These are phyloP conservation scores for Calliopum simillimum DNA, from an alignment of 2,888 invertebrate genomes.

Conservation along the genomic window DNA sequence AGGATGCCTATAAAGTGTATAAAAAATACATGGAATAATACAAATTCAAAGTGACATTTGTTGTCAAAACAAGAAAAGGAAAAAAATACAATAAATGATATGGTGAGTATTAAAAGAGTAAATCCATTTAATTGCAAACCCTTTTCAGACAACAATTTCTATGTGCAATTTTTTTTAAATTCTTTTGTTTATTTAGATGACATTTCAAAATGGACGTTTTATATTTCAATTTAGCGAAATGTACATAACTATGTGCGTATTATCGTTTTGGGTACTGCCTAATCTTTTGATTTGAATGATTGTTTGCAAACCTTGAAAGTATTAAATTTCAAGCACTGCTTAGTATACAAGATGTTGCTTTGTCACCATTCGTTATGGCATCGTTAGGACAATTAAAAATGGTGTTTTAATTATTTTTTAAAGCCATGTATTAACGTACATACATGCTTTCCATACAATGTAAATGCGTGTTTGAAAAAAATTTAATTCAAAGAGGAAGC, in stretches of 20 bases:
- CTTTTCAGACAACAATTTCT: neutral
- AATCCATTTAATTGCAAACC: neutral
- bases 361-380: too few species aligned
- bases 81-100: neutral
- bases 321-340: too few species aligned
- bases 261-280: neutral
- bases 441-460: too few species aligned
- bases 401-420: too few species aligned
- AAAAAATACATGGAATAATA: neutral
- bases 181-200: neutral
- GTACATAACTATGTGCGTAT: neutral
- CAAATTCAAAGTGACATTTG: constrained; percentile 27
- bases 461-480: too few species aligned
- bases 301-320: too few species aligned
- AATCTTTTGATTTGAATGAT: neutral
- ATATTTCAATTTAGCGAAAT: neutral
- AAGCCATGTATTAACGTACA: too few species aligned
- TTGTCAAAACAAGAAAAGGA: constrained; percentile 3
- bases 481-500: too few species aligned
- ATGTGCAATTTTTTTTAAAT: neutral
- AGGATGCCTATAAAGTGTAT: constrained; percentile 9
- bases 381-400: too few species aligned
- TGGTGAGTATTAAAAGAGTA: neutral
- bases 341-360: too few species aligned
- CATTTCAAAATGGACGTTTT: constrained; percentile 21